Conservation (phyloP, 2,888 invertebrate genomes). For the Eupithecia exiguata region DNA sequence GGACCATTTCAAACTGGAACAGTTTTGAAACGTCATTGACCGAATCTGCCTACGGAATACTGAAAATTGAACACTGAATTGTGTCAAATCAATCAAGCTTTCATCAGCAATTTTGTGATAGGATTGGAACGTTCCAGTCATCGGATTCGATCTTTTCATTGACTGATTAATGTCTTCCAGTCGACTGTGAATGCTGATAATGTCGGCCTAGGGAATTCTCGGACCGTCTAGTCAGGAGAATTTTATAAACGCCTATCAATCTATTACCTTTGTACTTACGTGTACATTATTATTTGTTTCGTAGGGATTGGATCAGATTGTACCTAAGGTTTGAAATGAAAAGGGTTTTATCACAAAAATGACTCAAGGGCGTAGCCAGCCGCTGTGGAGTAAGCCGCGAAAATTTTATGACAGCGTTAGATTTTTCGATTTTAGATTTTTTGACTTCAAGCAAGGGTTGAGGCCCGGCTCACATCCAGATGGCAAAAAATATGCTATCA, state of each 20-base stretch:
- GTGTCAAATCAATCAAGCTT: conserved; percentile 62
- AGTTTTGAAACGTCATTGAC: conserved; percentile 7
- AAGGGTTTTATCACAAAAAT: neutral
- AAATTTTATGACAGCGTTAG: too few species aligned
- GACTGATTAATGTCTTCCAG: conserved; percentile 25
- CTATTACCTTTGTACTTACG: neutral
- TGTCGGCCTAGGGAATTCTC: neutral
- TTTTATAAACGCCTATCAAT: neutral
- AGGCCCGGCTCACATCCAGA: too few species aligned
- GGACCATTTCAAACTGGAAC: neutral
- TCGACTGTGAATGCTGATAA: conserved; percentile 5
- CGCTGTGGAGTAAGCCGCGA: too few species aligned
- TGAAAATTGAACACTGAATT: conserved; percentile 48
- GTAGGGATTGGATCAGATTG: neutral
- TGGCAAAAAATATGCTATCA: too few species aligned
- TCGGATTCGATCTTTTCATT: conserved; percentile 23
- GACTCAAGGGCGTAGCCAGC: neutral
- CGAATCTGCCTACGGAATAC: conserved; percentile 41
- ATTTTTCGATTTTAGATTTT: too few species aligned
- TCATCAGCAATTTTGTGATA: conserved; percentile 46
- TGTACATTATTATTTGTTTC: neutral
- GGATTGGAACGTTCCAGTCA: conserved; percentile 39
- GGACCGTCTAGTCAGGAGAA: neutral
- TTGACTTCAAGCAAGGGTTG: too few species aligned
- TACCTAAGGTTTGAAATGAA: neutral